These are phyloP conservation scores for Stenopsyche tienmushanensis DNA, from an alignment of 1,140 invertebrate genomes.

Conservation along the genomic window DNA sequence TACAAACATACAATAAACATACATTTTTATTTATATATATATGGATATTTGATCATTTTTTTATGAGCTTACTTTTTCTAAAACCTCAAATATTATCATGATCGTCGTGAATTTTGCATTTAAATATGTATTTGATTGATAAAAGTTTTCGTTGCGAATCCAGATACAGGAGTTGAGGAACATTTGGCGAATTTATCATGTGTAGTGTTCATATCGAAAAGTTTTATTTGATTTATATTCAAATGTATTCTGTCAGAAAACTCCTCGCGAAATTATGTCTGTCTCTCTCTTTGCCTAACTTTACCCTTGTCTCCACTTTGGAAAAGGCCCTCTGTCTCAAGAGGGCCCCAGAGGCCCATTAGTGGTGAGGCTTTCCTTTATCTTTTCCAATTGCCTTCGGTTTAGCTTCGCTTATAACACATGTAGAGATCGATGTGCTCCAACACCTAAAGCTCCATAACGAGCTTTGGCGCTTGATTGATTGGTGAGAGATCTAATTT, in stretches of 20 bases:
- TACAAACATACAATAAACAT: too few species aligned
- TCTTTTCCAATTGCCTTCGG: conserved; percentile 29
- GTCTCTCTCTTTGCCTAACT: conserved; percentile 1
- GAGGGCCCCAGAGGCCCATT: conserved; percentile 32
- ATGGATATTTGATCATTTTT: too few species aligned
- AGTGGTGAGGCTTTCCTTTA: conserved; percentile 35
- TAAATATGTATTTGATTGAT: too few species aligned
- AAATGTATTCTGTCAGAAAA: conserved; percentile 9
- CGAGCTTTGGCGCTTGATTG: conserved; percentile 37
- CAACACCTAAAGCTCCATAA: conserved; percentile 14
- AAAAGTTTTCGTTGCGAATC: too few species aligned
- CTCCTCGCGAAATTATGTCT: conserved; percentile 11
- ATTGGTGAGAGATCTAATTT: conserved; percentile 19
- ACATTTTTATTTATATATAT: too few species aligned
- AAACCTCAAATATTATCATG: too few species aligned
- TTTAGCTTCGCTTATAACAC: conserved; percentile 23
- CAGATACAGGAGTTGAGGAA: too few species aligned
- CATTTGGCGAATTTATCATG: too few species aligned
- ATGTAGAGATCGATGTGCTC: conserved; percentile 18
- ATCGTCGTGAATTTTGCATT: not conserved
- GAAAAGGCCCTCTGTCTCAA: conserved; percentile 16
- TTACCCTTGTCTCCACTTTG: conserved; percentile 14
- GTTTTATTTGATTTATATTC: conserved; percentile 17
- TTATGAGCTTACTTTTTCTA: too few species aligned
- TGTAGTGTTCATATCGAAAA: too few species aligned